phyloP scores from a whole-genome alignment of 2,888 invertebrate species.

The Plebejus argus region DNA sequence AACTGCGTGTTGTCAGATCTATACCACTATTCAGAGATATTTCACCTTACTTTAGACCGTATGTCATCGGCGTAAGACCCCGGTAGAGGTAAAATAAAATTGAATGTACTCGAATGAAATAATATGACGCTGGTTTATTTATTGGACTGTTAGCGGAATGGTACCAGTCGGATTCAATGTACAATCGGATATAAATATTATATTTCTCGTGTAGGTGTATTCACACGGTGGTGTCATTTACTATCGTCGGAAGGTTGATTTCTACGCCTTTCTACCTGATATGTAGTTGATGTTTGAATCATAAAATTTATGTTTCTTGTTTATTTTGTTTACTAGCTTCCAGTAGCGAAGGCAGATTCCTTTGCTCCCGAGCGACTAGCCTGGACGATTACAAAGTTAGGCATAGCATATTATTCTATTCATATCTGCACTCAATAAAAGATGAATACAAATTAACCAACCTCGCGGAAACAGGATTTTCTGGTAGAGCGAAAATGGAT shows the following conservation, averaged over 20 bases:
- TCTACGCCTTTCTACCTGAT: slow-evolving; percentile 1
- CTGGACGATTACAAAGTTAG: background rate
- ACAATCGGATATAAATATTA: slow-evolving; percentile 42
- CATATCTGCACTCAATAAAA: too few relatives aligned
- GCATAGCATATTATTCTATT: too few relatives aligned
- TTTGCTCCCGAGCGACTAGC: background rate
- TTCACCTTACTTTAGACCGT: background rate
- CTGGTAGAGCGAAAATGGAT: too few relatives aligned
- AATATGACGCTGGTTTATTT: slow-evolving; percentile 54
- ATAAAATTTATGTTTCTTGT: background rate
- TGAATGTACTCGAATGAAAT: slow-evolving; percentile 44
- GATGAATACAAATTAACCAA: too few relatives aligned
- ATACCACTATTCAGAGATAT: background rate
- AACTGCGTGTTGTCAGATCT: slow-evolving; percentile 36
- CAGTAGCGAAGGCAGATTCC: background rate
- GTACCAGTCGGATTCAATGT: slow-evolving; percentile 41
- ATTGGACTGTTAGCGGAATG: slow-evolving; percentile 45
- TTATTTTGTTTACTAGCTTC: background rate
- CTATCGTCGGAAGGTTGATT: slow-evolving; percentile 2
- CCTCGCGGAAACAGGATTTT: too few relatives aligned
- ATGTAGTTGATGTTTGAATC: background rate
- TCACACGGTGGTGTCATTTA: slow-evolving; percentile 25
- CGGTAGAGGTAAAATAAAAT: background rate
- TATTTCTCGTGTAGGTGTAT: slow-evolving; percentile 41
- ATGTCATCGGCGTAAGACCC: background rate